Conservation (phyloP, 2,113 vertebrate genomes). For the Phoenicopterus ruber region DNA sequence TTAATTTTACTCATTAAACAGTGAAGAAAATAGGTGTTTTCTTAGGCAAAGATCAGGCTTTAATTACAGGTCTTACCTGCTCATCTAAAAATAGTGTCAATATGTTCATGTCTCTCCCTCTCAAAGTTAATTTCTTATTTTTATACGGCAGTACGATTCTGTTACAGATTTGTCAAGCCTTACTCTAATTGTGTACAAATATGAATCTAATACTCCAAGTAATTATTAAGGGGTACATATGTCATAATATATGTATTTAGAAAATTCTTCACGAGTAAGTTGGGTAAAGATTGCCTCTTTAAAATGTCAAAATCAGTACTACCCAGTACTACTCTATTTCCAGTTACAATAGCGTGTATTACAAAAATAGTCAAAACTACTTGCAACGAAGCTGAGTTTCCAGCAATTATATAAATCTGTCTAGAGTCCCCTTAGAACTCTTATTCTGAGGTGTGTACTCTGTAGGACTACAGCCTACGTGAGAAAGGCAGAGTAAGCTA, state of each 20-base stretch:
- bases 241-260: neutral
- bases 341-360: neutral
- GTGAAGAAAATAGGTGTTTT: conserved; percentile 85
- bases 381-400: neutral
- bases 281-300: neutral
- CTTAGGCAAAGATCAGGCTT: conserved; percentile 76
- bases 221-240: neutral
- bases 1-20: conserved; percentile 85
- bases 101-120: conserved; percentile 41
- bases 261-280: neutral
- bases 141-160: neutral
- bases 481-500: neutral
- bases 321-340: neutral
- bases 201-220: neutral
- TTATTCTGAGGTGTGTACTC: neutral
- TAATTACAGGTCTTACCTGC: conserved; percentile 77
- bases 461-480: neutral
- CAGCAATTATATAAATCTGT: neutral
- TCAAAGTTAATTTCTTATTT: conserved; percentile 34
- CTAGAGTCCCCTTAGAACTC: neutral
- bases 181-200: neutral
- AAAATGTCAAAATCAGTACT: neutral
- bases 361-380: neutral
- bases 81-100: conserved; percentile 77
- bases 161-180: neutral